These are phyloP conservation scores for Oryzias celebensis DNA, from an alignment of 2,113 vertebrate species.

Conservation along the genomic window DNA sequence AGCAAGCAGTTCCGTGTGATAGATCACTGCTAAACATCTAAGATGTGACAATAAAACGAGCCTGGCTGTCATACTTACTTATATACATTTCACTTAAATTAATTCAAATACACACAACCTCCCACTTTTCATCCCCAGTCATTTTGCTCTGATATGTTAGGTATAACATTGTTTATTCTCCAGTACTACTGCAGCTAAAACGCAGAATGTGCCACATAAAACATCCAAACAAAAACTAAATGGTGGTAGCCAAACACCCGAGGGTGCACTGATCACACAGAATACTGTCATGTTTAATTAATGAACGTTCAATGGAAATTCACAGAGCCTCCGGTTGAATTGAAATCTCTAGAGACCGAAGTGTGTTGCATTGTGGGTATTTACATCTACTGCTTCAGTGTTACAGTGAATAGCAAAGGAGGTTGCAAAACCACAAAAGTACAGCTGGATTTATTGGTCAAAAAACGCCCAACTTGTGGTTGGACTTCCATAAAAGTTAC, in stretches of 20 bases:
- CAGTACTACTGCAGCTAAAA: slow-evolving; percentile 16
- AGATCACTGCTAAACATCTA: slow-evolving; percentile 27
- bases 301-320: slow-evolving; percentile 43
- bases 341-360: not conserved
- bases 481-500: too few relatives aligned
- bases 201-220: slow-evolving; percentile 12
- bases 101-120: slow-evolving; percentile 10
- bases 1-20: slow-evolving; percentile 37
- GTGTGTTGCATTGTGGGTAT: slow-evolving; percentile 13
- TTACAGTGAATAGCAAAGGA: too few relatives aligned
- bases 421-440: too few relatives aligned
- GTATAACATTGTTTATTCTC: slow-evolving; percentile 44
- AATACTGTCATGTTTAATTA: slow-evolving; percentile 50
- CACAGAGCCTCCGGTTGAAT: slow-evolving; percentile 20
- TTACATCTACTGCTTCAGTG: not conserved
- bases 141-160: slow-evolving; percentile 12
- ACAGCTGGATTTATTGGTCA: too few relatives aligned
- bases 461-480: too few relatives aligned
- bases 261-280: slow-evolving; percentile 47
- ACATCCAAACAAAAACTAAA: slow-evolving; percentile 25
- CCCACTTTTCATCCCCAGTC: too few relatives aligned
- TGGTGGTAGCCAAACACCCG: slow-evolving; percentile 25
- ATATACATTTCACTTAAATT: slow-evolving; percentile 24
- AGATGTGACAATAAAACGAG: slow-evolving; percentile 37
- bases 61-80: slow-evolving; percentile 28